Percentiles rank a stretch among this genome's conserved stretches.
phyloP scores from a whole-genome alignment of 23 tunicate genomes.

The Phallusia fumigata region DNA sequence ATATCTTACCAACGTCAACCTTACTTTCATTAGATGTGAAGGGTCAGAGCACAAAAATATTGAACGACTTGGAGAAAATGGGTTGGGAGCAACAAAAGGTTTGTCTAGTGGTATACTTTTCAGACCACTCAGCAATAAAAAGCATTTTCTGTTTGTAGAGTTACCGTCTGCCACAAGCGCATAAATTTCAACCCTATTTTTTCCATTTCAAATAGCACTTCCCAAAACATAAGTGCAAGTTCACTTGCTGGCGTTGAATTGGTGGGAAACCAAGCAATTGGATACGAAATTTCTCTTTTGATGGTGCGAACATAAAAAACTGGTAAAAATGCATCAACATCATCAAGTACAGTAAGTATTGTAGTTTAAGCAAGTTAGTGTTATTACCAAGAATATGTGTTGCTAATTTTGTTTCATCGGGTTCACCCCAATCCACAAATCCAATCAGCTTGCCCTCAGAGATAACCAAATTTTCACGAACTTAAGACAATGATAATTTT shows the following conservation, averaged over 20 bases:
- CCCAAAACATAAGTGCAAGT: constrained; percentile 11
- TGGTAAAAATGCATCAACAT: no score
- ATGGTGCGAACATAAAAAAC: constrained; percentile 12
- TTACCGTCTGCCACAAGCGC: constrained; percentile 22
- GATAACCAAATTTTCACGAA: constrained; percentile 18
- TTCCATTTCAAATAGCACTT: constrained; percentile 8
- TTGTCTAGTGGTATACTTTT: constrained; percentile 5
- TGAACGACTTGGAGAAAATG: not conserved
- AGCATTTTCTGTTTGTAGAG: constrained; percentile 12
- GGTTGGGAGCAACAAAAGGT: constrained; percentile 16
- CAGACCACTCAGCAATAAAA: not conserved
- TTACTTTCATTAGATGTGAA: constrained; percentile 17
- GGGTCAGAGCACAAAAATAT: constrained; percentile 21
- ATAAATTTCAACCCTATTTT: constrained; percentile 15
- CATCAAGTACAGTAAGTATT: not conserved
- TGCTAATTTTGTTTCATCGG: not conserved
- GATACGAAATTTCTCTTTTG: constrained; percentile 6
- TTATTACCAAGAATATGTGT: constrained; percentile 19
- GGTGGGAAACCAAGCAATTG: constrained; percentile 26
- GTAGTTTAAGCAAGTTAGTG: not conserved
- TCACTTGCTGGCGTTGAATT: constrained; percentile 9
- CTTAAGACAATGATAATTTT: not conserved
- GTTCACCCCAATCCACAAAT: constrained; percentile 1
- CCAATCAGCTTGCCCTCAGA: not conserved
- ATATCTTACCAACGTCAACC: not conserved